phyloP scores from a whole-genome alignment of 2,888 invertebrate genomes.

The Chrysodeixis includens region DNA sequence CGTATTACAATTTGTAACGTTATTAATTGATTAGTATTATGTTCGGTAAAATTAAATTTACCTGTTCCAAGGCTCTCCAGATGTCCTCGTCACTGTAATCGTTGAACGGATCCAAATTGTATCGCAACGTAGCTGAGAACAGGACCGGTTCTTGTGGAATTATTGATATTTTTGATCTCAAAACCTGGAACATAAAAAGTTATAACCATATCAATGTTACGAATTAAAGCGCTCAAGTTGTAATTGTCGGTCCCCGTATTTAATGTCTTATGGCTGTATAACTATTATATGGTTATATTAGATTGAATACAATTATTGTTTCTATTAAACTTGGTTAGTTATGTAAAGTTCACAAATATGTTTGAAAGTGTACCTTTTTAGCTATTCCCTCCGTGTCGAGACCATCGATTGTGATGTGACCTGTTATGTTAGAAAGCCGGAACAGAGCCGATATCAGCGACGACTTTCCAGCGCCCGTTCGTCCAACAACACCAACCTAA shows the following conservation, averaged over 20 bases:
- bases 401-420: conserved; percentile 92
- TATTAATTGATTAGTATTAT: not conserved
- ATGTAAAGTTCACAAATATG: not conserved
- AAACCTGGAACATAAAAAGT: conserved; percentile 73
- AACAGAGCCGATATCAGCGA: conserved; percentile 94
- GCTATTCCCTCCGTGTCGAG: conserved; percentile 90
- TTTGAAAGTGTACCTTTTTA: conserved; percentile 81
- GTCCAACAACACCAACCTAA: conserved; percentile 93
- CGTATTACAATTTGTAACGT: conserved; percentile 22
- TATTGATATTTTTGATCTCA: conserved; percentile 92
- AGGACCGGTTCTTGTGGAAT: conserved; percentile 92
- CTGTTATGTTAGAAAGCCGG: conserved; percentile 91
- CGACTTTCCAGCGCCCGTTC: conserved; percentile 96
- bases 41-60: conserved; percentile 31
- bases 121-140: conserved; percentile 91
- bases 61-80: conserved; percentile 92
- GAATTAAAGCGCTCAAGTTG: conserved; percentile 30
- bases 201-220: conserved; percentile 29
- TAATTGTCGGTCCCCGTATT: conserved; percentile 10
- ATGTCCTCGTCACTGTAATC: conserved; percentile 90
- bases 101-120: conserved; percentile 93
- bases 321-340: not conserved
- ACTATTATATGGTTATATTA: not conserved
- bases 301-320: not conserved
- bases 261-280: conserved; percentile 1